Conservation (phyloP, 2,113 vertebrate species). For the Taxidea taxus region DNA sequence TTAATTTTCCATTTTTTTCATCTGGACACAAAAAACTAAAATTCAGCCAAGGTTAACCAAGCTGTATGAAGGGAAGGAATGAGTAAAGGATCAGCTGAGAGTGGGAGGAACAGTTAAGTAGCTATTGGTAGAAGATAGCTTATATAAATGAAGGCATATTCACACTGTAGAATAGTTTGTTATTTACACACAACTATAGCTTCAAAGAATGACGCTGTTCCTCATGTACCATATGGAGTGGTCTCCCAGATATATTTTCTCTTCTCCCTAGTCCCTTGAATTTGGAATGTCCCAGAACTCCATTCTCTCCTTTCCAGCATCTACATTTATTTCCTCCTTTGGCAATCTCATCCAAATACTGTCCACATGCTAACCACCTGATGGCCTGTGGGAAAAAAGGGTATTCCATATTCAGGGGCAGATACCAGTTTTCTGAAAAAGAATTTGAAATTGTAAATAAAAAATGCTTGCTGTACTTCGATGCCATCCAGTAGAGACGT, state of each 20-base stretch:
- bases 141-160: neutral
- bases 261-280: neutral
- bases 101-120: neutral
- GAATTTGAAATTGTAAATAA: neutral
- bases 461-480: neutral
- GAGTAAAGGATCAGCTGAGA: neutral
- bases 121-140: neutral
- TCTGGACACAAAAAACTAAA: neutral
- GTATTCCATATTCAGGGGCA: neutral
- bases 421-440: neutral
- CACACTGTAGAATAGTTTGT: neutral
- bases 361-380: neutral
- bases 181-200: neutral
- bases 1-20: neutral
- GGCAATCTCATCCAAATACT: neutral
- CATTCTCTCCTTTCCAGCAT: neutral
- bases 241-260: neutral
- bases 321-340: neutral
- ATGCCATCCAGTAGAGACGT: neutral
- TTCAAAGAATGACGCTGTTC: neutral
- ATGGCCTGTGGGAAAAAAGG: neutral
- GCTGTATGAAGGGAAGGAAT: neutral
- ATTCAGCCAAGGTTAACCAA: conserved; percentile 18
- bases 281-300: neutral
- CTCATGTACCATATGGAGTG: neutral